These are phyloP conservation scores for Xestia rhomboidea DNA, from an alignment of 2,888 invertebrate genomes.

Conservation along the genomic window DNA sequence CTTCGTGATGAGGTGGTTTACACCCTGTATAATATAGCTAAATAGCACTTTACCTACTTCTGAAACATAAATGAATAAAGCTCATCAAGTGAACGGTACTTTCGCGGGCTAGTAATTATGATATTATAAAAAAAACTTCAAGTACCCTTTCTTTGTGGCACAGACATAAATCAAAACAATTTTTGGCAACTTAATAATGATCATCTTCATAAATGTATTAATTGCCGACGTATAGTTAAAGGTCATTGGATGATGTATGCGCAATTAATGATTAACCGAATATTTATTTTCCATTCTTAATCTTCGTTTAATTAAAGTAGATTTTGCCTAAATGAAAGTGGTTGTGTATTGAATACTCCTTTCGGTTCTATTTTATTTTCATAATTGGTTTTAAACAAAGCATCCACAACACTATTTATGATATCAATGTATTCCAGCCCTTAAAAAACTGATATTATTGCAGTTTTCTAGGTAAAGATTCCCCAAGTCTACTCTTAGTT, in stretches of 20 bases:
- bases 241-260: constrained; percentile 50
- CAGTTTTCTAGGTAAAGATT: background rate
- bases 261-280: constrained; percentile 38
- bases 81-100: constrained; percentile 29
- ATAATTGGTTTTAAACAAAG: background rate
- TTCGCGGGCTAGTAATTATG: constrained; percentile 43
- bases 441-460: constrained; percentile 16
- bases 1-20: too few relatives aligned
- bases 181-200: constrained; percentile 66
- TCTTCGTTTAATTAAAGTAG: constrained; percentile 19
- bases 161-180: constrained; percentile 56
- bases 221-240: constrained; percentile 55
- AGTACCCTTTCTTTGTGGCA: constrained; percentile 30
- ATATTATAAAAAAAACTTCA: constrained; percentile 31
- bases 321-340: background rate
- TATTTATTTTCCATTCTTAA: constrained; percentile 32
- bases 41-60: constrained; percentile 13
- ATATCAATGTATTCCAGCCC: too few relatives aligned
- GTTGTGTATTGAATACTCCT: background rate
- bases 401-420: background rate
- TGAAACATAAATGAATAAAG: constrained; percentile 14
- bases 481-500: background rate
- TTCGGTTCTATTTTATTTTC: background rate
- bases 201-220: constrained; percentile 59
- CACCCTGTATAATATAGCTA: background rate